phyloP scores from a whole-genome alignment of 2,888 invertebrate species.

The Temnothorax ravouxi region DNA sequence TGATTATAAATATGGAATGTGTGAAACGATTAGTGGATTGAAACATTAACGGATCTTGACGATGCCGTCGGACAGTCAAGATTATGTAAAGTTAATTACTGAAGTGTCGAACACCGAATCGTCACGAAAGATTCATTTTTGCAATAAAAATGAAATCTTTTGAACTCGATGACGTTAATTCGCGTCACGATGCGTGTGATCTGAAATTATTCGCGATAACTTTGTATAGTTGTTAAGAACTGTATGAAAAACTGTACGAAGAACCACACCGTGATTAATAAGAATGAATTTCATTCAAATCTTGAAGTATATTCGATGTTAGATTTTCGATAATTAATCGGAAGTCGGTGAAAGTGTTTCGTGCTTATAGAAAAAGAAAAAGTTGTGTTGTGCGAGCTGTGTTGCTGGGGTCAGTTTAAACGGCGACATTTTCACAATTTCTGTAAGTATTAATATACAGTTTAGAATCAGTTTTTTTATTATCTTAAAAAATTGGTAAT shows the following conservation, averaged over 20 bases:
- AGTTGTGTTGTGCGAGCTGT: constrained; percentile 56
- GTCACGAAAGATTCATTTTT: constrained; percentile 21
- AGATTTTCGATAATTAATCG: constrained; percentile 30
- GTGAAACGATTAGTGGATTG: constrained; percentile 16
- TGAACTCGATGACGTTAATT: constrained; percentile 52
- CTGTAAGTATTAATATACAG: constrained; percentile 58
- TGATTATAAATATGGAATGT: constrained; percentile 24
- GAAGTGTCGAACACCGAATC: constrained; percentile 52
- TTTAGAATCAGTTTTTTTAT: neutral
- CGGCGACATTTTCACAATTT: constrained; percentile 29
- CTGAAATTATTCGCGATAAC: neutral
- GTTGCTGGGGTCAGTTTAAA: constrained; percentile 35
- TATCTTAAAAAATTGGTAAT: neutral
- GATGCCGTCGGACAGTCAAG: constrained; percentile 58
- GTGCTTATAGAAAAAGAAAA: constrained; percentile 44
- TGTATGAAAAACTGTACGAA: constrained; percentile 15
- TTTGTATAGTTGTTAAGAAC: neutral
- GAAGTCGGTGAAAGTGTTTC: constrained; percentile 68
- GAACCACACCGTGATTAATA: neutral
- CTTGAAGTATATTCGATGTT: constrained; percentile 48
- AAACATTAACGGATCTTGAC: constrained; percentile 50
- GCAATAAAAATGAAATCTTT: constrained; percentile 50
- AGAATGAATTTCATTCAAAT: constrained; percentile 9
- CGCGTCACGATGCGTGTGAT: constrained; percentile 3
- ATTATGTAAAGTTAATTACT: constrained; percentile 52